Conservation (phyloP, 2,888 invertebrate species). For the Amiota minor region DNA sequence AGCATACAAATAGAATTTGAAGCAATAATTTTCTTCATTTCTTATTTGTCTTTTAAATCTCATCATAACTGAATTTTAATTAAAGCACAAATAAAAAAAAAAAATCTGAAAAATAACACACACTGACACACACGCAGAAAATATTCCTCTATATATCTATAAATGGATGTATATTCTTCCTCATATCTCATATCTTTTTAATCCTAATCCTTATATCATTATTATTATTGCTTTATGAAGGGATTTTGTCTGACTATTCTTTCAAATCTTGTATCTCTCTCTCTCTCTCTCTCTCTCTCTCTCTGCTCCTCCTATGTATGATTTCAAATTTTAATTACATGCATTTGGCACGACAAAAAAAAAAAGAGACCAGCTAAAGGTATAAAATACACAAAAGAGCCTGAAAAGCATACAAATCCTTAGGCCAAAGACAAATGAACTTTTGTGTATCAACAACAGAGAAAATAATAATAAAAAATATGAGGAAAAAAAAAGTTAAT, state of each 20-base stretch:
- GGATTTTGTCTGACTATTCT: background rate
- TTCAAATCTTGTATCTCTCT: background rate
- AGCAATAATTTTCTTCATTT: no score
- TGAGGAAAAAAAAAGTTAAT: slow-evolving; percentile 49
- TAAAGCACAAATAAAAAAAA: background rate
- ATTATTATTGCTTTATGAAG: background rate
- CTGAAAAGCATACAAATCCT: background rate
- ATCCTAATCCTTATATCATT: slow-evolving; percentile 23
- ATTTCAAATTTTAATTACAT: slow-evolving; percentile 60
- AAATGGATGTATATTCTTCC: background rate
- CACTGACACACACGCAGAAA: no score
- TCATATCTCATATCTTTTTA: background rate
- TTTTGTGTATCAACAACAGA: slow-evolving; percentile 4
- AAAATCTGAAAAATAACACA: background rate
- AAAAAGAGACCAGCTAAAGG: background rate
- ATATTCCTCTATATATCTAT: background rate
- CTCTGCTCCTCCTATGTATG: background rate
- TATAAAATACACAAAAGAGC: background rate
- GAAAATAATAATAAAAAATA: slow-evolving; percentile 26
- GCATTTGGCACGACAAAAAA: slow-evolving; percentile 48
- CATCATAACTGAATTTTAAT: no score
- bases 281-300: background rate
- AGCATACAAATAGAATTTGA: no score
- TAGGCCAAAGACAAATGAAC: slow-evolving; percentile 26
- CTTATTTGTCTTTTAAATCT: no score